A percentile compares a stretch with the other conserved stretches of the same genome.
Evolutionary conservation across 2,797 vertebrate species (phyloP).

Genomic region (Myotis planiceps): DNA sequence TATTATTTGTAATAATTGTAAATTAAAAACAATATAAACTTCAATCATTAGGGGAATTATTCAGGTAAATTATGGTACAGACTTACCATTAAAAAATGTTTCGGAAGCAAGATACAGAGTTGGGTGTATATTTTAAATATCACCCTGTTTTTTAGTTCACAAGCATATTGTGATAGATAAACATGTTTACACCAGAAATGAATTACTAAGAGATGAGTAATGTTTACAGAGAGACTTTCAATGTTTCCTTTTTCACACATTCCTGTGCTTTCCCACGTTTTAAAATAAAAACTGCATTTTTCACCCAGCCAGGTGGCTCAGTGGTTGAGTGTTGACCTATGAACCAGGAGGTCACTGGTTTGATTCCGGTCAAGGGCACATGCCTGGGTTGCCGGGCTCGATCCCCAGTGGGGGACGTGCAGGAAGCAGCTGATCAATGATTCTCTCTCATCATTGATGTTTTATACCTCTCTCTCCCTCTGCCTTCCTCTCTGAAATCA

Average conservation of each 20-base stretch:
- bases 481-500: too few species aligned
- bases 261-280: not conserved
- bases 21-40: not conserved
- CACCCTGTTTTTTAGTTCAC: not conserved
- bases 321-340: too few species aligned
- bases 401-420: too few species aligned
- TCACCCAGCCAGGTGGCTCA: not conserved
- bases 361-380: too few species aligned
- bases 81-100: not conserved
- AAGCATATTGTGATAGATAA: not conserved
- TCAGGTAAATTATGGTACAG: not conserved
- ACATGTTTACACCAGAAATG: not conserved
- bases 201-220: not conserved
- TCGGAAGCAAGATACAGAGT: not conserved
- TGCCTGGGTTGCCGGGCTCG: too few species aligned
- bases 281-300: not conserved
- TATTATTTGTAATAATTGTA: not conserved
- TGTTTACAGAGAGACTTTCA: not conserved
- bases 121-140: not conserved
- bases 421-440: too few species aligned
- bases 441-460: too few species aligned
- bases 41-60: not conserved
- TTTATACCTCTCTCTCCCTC: too few species aligned
- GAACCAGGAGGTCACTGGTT: too few species aligned
- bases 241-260: not conserved